Evolutionary conservation across 1,140 invertebrate species (phyloP), one percentile per base, ranked within the genome.

Genomic region (Caerostris darwini): DNA sequence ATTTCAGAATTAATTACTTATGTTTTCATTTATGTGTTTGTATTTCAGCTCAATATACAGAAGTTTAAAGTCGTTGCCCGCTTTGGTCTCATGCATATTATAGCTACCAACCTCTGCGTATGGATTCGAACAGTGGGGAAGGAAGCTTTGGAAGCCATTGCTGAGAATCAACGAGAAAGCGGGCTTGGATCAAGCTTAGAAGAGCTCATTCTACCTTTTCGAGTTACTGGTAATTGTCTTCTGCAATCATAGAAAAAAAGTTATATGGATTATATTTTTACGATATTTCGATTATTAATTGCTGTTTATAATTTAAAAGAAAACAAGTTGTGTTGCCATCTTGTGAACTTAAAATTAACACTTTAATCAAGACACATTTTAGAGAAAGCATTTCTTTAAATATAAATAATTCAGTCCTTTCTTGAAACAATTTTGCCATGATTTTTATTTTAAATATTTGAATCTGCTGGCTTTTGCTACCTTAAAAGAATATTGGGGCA

Each of bases 21-120:
- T 0, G 34, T 2, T 34, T 34, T 34, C 34, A 34, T 34, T 2
- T 34, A 34, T 34, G 34, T 34, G 34, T 85, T 53, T 61, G 6
- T 53, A 17, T 57, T 97, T 99, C 81, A 99, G 98, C 96, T 99
- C 94, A 99, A 99, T 95, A 99, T 99, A 95, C 98, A 99, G 96
- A 98, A 98, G 95, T 99, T 99, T 96, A 99, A 99, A 97, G 98
- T 99, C 19, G 97, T 99, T 83, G 98, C 99, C 69, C 97, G 99
- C 94, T 99, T 99, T 96, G 99, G 99, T 19, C 96, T 99, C 95
- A 99, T 99, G 99, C 99, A 99, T 96, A 98, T 99, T 12, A 98
- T 99, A 88, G 99, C 99, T 3, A 99, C 99, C 54, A 99, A 99
- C 96, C 97, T 99, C 7, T 99, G 99, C 96, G 98, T 99, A 1